Evolutionary conservation across 2,113 vertebrate genomes (phyloP).

Genomic region (Phoenicopterus ruber): DNA sequence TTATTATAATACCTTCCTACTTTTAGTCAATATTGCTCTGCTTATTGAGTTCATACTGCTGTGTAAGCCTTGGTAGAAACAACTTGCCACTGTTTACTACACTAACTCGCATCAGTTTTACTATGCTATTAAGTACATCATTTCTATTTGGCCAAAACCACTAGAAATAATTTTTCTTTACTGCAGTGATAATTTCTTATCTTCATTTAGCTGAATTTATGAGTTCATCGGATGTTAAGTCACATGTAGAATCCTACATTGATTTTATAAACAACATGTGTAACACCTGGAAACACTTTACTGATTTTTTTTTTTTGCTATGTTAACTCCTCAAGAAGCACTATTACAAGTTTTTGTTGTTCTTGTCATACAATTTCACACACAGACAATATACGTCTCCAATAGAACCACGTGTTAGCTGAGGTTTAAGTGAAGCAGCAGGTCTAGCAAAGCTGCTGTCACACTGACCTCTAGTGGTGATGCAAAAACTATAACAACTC

Average conservation of each 20-base stretch:
- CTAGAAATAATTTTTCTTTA: neutral
- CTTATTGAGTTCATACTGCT: neutral
- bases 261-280: neutral
- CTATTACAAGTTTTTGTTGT: neutral
- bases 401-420: rapidly evolving
- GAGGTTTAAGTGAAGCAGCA: neutral
- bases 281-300: neutral
- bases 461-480: slow-evolving; percentile 65
- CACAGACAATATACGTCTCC: rapidly evolving
- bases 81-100: neutral
- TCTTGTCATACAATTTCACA: neutral
- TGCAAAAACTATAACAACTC: neutral
- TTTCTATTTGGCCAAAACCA: neutral
- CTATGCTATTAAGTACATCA: neutral
- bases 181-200: neutral
- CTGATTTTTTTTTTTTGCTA: neutral
- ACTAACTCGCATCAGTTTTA: neutral
- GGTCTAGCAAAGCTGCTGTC: neutral
- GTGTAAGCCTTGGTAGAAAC: neutral
- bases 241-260: neutral
- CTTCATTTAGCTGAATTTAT: neutral
- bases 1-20: neutral
- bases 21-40: neutral
- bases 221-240: neutral
- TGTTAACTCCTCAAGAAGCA: neutral